phyloP scores from a whole-genome alignment of 2,888 invertebrate genomes.

The Stictocephala bisonia region DNA sequence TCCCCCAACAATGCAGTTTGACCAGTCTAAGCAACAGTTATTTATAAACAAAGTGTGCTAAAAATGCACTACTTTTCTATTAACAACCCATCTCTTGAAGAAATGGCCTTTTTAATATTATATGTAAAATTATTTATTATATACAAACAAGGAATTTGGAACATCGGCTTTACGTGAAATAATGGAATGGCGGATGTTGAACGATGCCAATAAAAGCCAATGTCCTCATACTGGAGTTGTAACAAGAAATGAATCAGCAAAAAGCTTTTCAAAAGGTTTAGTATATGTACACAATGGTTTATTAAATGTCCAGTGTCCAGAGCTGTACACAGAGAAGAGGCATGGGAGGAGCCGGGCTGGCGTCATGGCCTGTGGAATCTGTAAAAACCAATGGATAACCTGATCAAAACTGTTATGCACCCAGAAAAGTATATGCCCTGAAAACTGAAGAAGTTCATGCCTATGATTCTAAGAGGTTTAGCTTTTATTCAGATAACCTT shows the following conservation, averaged over 20 bases:
- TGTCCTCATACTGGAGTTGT: too few relatives aligned
- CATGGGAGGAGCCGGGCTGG: slow-evolving; percentile 66
- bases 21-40: background rate
- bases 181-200: too few relatives aligned
- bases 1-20: background rate
- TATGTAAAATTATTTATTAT: slow-evolving; percentile 39
- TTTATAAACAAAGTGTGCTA: slow-evolving; percentile 36
- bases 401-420: background rate
- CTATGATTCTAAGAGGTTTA: too few relatives aligned
- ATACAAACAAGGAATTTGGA: slow-evolving; percentile 42
- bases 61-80: slow-evolving; percentile 46
- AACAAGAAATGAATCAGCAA: too few relatives aligned
- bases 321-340: slow-evolving; percentile 50
- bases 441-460: too few relatives aligned
- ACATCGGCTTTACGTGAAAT: too few relatives aligned
- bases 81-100: slow-evolving; percentile 45
- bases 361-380: slow-evolving; percentile 86
- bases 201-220: too few relatives aligned
- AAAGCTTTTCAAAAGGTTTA: slow-evolving; percentile 34
- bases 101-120: slow-evolving; percentile 41
- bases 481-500: too few relatives aligned
- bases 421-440: background rate
- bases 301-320: background rate
- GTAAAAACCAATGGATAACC: slow-evolving; percentile 58
- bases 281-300: slow-evolving; percentile 36